Evolutionary conservation across 2,888 invertebrate genomes (phyloP).

Genomic region (Thymelicus sylvestris): DNA sequence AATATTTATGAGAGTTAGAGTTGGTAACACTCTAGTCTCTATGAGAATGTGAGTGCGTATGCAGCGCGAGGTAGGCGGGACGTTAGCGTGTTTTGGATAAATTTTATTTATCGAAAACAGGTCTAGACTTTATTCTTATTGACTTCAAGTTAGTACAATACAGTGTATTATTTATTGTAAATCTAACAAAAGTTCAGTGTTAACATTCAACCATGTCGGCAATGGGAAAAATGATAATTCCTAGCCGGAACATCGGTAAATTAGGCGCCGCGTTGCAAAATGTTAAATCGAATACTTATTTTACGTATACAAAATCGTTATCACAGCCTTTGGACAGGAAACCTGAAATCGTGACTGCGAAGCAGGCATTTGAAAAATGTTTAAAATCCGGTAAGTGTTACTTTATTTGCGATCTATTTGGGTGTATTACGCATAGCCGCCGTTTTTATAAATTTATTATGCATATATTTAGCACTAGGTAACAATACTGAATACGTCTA

Average conservation of each 20-base stretch:
- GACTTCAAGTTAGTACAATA: no score
- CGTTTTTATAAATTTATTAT: constrained; percentile 6
- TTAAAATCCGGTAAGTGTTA: constrained; percentile 90
- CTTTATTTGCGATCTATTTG: constrained; percentile 28
- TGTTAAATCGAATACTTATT: constrained; percentile 83
- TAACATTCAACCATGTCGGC: constrained; percentile 59
- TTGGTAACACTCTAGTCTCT: no score
- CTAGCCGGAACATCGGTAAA: constrained; percentile 65
- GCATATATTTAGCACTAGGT: constrained; percentile 10
- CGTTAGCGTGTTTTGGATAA: no score
- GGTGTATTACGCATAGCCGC: constrained; percentile 8
- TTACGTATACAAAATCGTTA: constrained; percentile 92
- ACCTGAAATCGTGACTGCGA: constrained; percentile 89
- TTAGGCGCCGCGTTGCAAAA: constrained; percentile 62
- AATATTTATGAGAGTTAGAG: no score
- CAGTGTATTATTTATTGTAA: no score
- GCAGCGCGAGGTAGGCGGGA: no score
- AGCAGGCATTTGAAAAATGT: constrained; percentile 90
- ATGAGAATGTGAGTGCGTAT: no score
- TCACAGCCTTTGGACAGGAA: constrained; percentile 90
- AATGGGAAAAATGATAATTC: constrained; percentile 66
- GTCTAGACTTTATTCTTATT: no score
- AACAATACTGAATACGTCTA: not conserved
- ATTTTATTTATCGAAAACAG: no score
- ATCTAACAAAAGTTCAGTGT: not conserved